Evolutionary conservation across 1,140 invertebrate species (phyloP).

Genomic region (Euura saliciscinereae): DNA sequence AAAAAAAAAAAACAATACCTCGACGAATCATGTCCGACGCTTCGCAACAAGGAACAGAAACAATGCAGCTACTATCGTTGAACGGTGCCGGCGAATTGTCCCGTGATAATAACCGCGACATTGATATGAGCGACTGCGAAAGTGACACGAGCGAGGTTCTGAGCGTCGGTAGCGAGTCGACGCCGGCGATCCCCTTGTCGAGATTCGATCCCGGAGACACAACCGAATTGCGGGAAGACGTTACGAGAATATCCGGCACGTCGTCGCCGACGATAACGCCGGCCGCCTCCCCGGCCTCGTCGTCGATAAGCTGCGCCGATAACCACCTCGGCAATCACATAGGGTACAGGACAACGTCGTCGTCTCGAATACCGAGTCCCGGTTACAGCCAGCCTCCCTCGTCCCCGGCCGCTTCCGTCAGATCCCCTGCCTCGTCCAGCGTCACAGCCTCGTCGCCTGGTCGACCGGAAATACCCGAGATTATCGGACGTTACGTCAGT

Average conservation of each 20-base stretch:
- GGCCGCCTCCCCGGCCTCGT: slow-evolving; percentile 49
- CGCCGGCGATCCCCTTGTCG: slow-evolving; percentile 41
- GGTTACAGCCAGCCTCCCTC: slow-evolving; percentile 45
- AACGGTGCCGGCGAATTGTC: neutral
- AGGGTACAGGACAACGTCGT: slow-evolving; percentile 37
- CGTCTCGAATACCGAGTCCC: slow-evolving; percentile 40
- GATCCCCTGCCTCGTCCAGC: slow-evolving; percentile 49
- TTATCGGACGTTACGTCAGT: slow-evolving; percentile 37
- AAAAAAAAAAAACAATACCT: neutral
- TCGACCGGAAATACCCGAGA: slow-evolving; percentile 43
- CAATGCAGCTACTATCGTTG: neutral
- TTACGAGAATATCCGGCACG: slow-evolving; percentile 35
- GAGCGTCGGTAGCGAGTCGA: slow-evolving; percentile 66
- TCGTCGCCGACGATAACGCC: slow-evolving; percentile 31
- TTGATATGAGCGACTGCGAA: slow-evolving; percentile 46
- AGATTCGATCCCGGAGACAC: slow-evolving; percentile 34
- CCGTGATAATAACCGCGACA: slow-evolving; percentile 8
- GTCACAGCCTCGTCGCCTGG: slow-evolving; percentile 51
- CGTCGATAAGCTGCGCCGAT: slow-evolving; percentile 46
- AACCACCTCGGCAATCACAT: neutral
- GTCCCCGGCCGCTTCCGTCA: slow-evolving; percentile 47
- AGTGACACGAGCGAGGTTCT: slow-evolving; percentile 59
- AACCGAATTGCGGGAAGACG: slow-evolving; percentile 43
- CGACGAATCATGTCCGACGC: neutral
- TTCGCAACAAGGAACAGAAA: slow-evolving; percentile 8